Conservation (phyloP, 2,113 vertebrate species). For the Takifugu bimaculatus region DNA sequence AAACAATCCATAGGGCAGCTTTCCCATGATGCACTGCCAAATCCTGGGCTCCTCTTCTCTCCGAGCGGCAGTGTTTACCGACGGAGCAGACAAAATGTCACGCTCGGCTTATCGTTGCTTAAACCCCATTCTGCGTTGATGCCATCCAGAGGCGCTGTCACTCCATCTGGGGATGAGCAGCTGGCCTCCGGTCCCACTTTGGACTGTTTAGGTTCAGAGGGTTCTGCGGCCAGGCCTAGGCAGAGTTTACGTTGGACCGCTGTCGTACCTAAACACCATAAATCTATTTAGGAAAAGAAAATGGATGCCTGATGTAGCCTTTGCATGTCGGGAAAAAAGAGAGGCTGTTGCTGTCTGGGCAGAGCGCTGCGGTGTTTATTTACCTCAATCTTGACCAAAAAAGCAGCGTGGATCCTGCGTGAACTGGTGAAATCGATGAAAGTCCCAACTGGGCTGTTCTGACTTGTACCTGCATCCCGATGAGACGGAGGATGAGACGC, state of each 20-base stretch:
- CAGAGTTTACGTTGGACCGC: slow-evolving; percentile 28
- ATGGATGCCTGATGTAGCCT: slow-evolving; percentile 31
- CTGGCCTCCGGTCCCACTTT: slow-evolving; percentile 18
- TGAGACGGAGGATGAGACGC: no score
- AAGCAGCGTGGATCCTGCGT: no score
- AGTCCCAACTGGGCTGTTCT: no score
- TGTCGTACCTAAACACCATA: slow-evolving; percentile 34
- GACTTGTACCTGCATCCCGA: background rate
- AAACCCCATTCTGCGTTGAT: slow-evolving; percentile 1
- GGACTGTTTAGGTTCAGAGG: slow-evolving; percentile 28
- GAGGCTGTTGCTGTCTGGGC: background rate
- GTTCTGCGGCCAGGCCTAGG: slow-evolving; percentile 6
- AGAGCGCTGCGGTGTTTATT: no score
- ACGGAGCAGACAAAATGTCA: slow-evolving; percentile 13
- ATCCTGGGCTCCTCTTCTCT: background rate
- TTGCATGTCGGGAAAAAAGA: background rate
- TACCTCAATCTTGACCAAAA: no score
- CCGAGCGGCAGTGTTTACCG: slow-evolving; percentile 31
- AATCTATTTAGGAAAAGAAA: slow-evolving; percentile 50
- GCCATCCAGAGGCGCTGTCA: slow-evolving; percentile 25
- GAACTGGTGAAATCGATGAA: no score
- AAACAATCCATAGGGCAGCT: slow-evolving; percentile 15
- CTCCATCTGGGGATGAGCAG: slow-evolving; percentile 18
- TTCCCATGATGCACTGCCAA: slow-evolving; percentile 3
- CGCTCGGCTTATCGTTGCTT: slow-evolving; percentile 25